phyloP scores from a whole-genome alignment of 2,888 invertebrate genomes.

The Spisula solida region DNA sequence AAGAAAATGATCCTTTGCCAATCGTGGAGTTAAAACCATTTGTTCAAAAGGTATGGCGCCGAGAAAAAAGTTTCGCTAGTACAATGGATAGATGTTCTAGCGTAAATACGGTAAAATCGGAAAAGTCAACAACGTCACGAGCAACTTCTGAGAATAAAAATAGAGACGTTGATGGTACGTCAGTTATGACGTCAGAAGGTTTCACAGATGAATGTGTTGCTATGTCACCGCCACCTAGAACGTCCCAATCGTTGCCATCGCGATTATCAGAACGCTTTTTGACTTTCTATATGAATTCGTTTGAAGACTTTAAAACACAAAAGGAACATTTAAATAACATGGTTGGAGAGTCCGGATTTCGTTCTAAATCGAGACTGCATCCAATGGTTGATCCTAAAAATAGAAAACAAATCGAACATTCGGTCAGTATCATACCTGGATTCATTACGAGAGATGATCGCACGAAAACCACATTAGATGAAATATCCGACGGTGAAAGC shows the following conservation, averaged over 20 bases:
- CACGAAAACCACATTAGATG: slow-evolving; percentile 76
- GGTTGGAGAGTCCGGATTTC: slow-evolving; percentile 57
- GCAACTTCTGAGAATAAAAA: slow-evolving; percentile 32
- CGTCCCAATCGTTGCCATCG: slow-evolving; percentile 64
- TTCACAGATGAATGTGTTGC: slow-evolving; percentile 39
- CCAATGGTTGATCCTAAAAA: slow-evolving; percentile 68
- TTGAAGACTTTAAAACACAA: slow-evolving; percentile 61
- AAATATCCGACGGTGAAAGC: slow-evolving; percentile 72
- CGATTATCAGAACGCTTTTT: slow-evolving; percentile 55
- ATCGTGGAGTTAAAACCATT: slow-evolving; percentile 82
- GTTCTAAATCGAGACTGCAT: slow-evolving; percentile 65
- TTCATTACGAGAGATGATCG: slow-evolving; percentile 80
- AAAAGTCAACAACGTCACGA: slow-evolving; percentile 29
- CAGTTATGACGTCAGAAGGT: slow-evolving; percentile 50
- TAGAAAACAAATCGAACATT: slow-evolving; percentile 72
- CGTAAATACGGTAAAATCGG: slow-evolving; percentile 45
- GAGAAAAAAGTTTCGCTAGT: slow-evolving; percentile 80
- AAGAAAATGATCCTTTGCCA: slow-evolving; percentile 74
- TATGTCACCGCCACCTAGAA: slow-evolving; percentile 67
- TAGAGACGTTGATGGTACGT: slow-evolving; percentile 44
- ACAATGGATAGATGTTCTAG: slow-evolving; percentile 41
- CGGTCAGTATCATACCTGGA: slow-evolving; percentile 78
- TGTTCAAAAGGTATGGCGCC: slow-evolving; percentile 80
- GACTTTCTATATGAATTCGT: slow-evolving; percentile 56
- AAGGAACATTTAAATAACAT: slow-evolving; percentile 65